Base-by-base conservation (phyloP, 1,140 invertebrate species). In the Eriocheir sinensis region DNA sequence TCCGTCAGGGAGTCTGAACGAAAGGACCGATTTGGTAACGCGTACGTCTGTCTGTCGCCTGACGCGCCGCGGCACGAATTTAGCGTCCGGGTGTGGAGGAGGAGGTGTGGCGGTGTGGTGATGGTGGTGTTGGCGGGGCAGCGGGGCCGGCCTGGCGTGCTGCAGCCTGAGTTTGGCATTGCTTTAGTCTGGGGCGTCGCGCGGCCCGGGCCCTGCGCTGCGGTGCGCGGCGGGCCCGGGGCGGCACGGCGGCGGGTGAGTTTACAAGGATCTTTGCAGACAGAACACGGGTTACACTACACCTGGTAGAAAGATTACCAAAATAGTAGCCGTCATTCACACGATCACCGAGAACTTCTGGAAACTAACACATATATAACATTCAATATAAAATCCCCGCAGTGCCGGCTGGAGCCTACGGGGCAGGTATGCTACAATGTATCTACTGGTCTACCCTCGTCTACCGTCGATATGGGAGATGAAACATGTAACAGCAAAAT, bases 401-500 rank as follows among this genome's bases (percentile, higher is more conserved):
- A 89, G 93, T 48, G 38, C 8, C 94, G 41, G 72, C 79, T 60
- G 30, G 94, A 48, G 88, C 94, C 94, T 44, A 44, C 93, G 89
- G 91, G 94, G 79, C 81, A 41, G 81, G 72, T 94, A 90, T 91
- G 72, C 94, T 94, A 94, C 94, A 91, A 91, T 94, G 72, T 94
- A 91, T 94, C 94, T 94, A 94, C 94, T 92, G 41, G 41, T 94
- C 93, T 94, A 94, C 80, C 90, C 94, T 94, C 94, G 80, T 94
- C 94, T 94, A 94, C 93, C 90, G 94, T 94, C 94, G 94, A 94
- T 94, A 94, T 94, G 94, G 79, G 93, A 94, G 94, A 90, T 94
- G 85, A 94, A 94, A 94, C 94, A 94, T 91, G 89, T 94, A 94
- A 94, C 94, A 94, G 94, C 81, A 94, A 94, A 94, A 94, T 94